Evolutionary conservation across 53 echinoderm and acorn worm species (phyloP), one percentile per base, ranked within the genome.

Genomic region (Temnopleurus reevesii): DNA sequence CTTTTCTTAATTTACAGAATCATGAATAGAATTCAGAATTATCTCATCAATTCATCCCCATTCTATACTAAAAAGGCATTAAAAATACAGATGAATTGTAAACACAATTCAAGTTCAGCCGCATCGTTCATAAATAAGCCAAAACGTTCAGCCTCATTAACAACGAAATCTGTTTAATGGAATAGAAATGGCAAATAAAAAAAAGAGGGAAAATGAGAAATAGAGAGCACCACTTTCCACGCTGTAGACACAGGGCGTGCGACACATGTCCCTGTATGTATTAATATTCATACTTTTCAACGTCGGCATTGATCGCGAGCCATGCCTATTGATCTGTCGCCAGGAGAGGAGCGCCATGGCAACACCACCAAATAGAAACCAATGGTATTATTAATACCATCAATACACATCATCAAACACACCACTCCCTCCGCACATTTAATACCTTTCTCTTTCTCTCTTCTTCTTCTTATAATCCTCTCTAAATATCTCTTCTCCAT

Each of bases 211-310:
- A 13, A n/a, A 21, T 9, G 63, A 63, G 63, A 63, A 43, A 8
- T n/a, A 41, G 15, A 41, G 63, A 33, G 8, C 21, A 71, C 71
- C 71, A 71, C 41, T 63, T 63, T 63, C 58, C 58, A 21, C 8
- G n/a, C 26, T 21, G 71, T 38, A 41, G 41, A 41, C 71, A 41
- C 7, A 38, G 21, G 71, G 5, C 8, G 36, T 21, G 41, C 21
- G 26, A 55, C 55, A 82, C 83, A 82, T 56, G 35, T 55, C 33
- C 25, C 21, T 56, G 10, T 54, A 54, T 56, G 83, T 55, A 83
- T 57, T 55, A 83, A 83, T 83, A 83, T 83, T 83, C 83, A 56
- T 83, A 83, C 83, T 55, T 83, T 83, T 79, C 46, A 79, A 83
- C 36, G 83, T 55, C 53, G 35, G 83, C 83, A 55, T 83, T 83